Conservation (phyloP, 2,797 vertebrate genomes). For the Rhinogobio ventralis region DNA sequence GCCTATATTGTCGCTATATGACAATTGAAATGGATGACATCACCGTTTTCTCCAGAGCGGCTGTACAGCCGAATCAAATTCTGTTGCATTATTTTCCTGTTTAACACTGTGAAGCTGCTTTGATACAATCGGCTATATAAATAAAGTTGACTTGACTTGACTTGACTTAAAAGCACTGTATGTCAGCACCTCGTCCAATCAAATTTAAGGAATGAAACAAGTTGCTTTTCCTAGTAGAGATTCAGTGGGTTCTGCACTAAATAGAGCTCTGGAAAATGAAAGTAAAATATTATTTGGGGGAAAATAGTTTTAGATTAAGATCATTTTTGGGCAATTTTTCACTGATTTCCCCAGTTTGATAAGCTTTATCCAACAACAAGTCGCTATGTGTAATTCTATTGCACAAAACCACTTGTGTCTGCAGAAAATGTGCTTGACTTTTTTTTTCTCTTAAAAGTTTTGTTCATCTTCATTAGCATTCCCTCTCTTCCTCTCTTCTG, state of each 20-base stretch:
- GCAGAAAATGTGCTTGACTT: conserved; percentile 20
- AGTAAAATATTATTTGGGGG: neutral
- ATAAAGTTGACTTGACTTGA: no score
- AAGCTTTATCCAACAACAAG: neutral
- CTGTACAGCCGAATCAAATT: no score
- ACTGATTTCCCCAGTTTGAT: neutral
- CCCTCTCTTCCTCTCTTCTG: neutral
- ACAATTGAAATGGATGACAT: no score
- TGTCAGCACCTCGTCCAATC: neutral
- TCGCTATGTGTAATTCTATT: neutral
- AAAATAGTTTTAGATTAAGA: neutral
- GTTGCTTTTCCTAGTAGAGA: neutral
- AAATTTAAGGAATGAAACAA: neutral
- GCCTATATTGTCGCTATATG: no score
- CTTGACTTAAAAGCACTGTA: neutral
- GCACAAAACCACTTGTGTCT: conserved; percentile 31
- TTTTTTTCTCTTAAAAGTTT: conserved; percentile 40
- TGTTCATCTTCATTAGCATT: conserved; percentile 49
- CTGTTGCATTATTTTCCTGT: no score
- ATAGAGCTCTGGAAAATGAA: neutral
- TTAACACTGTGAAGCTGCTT: no score
- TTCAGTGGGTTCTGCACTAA: neutral
- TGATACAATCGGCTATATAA: no score
- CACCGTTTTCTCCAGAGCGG: no score
- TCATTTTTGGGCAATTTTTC: neutral